Base-by-base conservation (phyloP, 2,888 invertebrate species). In the Phalera bucephala region DNA sequence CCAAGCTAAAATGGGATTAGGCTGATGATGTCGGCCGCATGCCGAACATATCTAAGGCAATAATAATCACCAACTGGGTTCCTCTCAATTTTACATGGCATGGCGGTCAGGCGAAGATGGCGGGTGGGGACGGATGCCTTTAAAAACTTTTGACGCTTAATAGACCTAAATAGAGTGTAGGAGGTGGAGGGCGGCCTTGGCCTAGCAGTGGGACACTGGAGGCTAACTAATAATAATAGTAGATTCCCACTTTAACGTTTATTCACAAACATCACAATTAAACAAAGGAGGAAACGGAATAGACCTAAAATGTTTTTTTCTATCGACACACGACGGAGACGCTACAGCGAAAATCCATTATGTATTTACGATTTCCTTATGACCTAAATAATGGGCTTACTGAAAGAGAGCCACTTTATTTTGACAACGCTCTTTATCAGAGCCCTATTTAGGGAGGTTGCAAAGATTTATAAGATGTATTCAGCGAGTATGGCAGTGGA, bases 291-390 rank as follows among this genome's bases (percentile, higher is more conserved):
- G 31, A 28, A 19, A 29, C 11, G 7, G 11, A 5, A 29, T 19
- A 4, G 29, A 8, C 3, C 19, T 11, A 11, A 11, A n/a, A n/a
- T n/a, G n/a, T n/a, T 43, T 36, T 38, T 38, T 35, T 33, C 36
- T 30, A 32, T 28, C 30, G 33, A 33, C 43, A 43, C 21, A 43
- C 38, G 39, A 37, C 32, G 25, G 38, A 33, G 40, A 44, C 31
- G 41, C 48, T 49, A 67, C 64, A 72, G 53, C 51, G 58, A 61
- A 72, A 69, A 59, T 60, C 67, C 62, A 61, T 72, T 72, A 73
- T 53, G 53, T 57, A 60, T 69, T 69, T 71, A 68, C 62, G 69
- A 64, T 70, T 63, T 63, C 62, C 61, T 67, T 64, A 52, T 53
- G 58, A 66, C 58, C 57, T 47, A 56, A 65, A 61, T 62, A 62